Conservation (phyloP, 2,797 vertebrate species). For the Decapterus maruadsi region DNA sequence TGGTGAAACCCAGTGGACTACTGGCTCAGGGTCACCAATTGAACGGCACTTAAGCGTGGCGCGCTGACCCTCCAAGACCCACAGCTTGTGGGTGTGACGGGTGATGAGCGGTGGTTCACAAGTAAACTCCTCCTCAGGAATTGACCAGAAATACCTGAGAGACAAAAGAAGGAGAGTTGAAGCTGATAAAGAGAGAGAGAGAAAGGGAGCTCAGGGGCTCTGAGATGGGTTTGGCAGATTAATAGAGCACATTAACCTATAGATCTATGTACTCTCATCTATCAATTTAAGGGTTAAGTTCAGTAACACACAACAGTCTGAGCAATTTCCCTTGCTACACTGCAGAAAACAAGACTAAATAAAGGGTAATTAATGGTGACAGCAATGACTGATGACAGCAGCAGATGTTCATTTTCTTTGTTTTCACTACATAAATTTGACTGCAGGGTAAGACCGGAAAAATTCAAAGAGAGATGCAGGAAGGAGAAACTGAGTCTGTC, state of each 20-base stretch:
- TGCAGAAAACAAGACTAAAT: slow-evolving; percentile 28
- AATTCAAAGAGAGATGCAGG: slow-evolving; percentile 1
- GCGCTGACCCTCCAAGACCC: slow-evolving; percentile 93
- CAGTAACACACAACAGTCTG: slow-evolving; percentile 13
- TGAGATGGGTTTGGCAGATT: slow-evolving; percentile 23
- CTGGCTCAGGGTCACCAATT: slow-evolving; percentile 91
- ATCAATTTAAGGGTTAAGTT: slow-evolving; percentile 39
- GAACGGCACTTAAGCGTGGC: slow-evolving; percentile 91
- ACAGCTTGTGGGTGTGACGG: slow-evolving; percentile 92
- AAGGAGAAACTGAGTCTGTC: background rate
- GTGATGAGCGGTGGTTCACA: slow-evolving; percentile 95
- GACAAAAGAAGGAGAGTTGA: slow-evolving; percentile 10
- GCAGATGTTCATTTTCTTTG: slow-evolving; percentile 64
- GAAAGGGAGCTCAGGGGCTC: background rate
- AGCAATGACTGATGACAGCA: slow-evolving; percentile 49
- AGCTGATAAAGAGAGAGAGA: background rate
- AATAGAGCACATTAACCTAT: slow-evolving; percentile 40
- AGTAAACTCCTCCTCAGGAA: slow-evolving; percentile 94
- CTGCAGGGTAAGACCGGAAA: slow-evolving; percentile 15
- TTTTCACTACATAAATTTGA: slow-evolving; percentile 33
- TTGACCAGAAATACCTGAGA: slow-evolving; percentile 92
- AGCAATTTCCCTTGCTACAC: slow-evolving; percentile 19
- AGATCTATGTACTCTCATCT: slow-evolving; percentile 26
- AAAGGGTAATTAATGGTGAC: slow-evolving; percentile 59
- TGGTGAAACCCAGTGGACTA: slow-evolving; percentile 94